Base-by-base conservation (phyloP, 2,888 invertebrate species). In the Gasteruption jaculator region DNA sequence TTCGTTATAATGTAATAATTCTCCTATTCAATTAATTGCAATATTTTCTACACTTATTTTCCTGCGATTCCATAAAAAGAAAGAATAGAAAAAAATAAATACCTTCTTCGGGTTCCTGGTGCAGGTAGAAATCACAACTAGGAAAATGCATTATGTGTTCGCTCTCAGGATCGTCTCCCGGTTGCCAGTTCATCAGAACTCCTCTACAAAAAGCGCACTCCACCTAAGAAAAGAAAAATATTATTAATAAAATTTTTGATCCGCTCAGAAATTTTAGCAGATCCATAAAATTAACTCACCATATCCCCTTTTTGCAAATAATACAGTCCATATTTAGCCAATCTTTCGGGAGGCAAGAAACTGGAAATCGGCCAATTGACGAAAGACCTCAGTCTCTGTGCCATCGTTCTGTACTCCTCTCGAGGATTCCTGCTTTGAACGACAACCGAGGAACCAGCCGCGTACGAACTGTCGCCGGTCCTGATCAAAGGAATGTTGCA, bases 301-400 rank as follows among this genome's bases (percentile, higher is more conserved):
- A 72, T 69, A 62, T 87, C 86, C 10, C 79, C 79, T 25, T 78
- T 76, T 47, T 85, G 81, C 3, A 85, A 74, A 61, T 86, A 92
- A 67, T 85, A 92, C 67, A 93, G 92, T 4, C 93, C 93, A 33
- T 91, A 86, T 63, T 76, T 79, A 1, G 90, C 91, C 46, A 93
- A 72, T 5, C 81, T 77, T 60, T 82, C 78, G 0, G 89, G 83
- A 2, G 81, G 75, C 14, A 92, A 78, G 43, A 77, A 72, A 31
- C 71, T 71, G 7, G 73, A 53, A 24, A 74, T 79, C 35, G 87
- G 85, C 91, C 91, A 91, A 69, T 80, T 80, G 39, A 72, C 73
- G 68, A 85, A 90, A 2, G 87, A 82, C 37, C 78, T 73, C 37
- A 89, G 72, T 48, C 90, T 75, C 49, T 80, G 72, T 5, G 77